These are phyloP conservation scores for Platycheirus albimanus DNA, from an alignment of 2,888 invertebrate genomes.

Conservation along the genomic window DNA sequence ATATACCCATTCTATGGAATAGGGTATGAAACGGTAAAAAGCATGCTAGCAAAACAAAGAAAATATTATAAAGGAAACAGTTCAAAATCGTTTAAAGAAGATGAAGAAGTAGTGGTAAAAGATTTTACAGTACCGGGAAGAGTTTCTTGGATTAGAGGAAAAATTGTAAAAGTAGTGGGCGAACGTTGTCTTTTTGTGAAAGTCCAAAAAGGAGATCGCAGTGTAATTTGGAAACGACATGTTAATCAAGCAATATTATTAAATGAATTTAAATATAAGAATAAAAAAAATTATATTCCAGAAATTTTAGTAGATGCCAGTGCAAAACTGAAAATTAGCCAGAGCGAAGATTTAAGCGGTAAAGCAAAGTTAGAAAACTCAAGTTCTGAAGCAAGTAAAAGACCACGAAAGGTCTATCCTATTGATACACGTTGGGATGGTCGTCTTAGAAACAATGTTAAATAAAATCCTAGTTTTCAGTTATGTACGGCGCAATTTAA, in stretches of 20 bases:
- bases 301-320: background rate
- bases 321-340: background rate
- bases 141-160: background rate
- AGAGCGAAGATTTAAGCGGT: background rate
- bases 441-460: no score
- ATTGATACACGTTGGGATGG: background rate
- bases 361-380: background rate
- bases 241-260: slow-evolving; percentile 12
- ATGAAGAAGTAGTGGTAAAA: no score
- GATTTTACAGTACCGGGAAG: slow-evolving; percentile 20
- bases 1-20: no score
- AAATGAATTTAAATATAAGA: no score
- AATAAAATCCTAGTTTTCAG: background rate
- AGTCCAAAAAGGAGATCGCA: background rate
- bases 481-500: background rate
- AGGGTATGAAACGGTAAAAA: no score
- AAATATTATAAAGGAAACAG: no score
- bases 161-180: background rate
- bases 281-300: background rate
- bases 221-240: slow-evolving; percentile 16
- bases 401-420: background rate
- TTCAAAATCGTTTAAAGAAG: no score
- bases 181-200: background rate
- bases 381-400: background rate
- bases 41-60: no score